Percentiles rank a stretch among this genome's conserved stretches.
phyloP scores from a whole-genome alignment of 2,888 invertebrate species.

The Ptilodon capucinus region DNA sequence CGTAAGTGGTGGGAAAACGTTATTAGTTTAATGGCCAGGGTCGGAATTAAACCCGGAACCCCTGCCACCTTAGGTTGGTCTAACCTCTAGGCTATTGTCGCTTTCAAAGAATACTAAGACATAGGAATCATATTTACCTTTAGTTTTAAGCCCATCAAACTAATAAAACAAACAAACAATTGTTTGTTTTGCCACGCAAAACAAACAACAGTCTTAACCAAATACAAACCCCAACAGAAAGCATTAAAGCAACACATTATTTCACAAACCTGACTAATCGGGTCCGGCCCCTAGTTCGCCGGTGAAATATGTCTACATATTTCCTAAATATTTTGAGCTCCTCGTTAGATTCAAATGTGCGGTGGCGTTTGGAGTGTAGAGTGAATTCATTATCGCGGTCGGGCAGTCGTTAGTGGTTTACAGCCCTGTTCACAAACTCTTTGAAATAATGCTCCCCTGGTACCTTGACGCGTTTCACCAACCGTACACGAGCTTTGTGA shows the following conservation, averaged over 20 bases:
- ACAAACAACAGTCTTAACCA: background rate
- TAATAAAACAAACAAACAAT: too few species aligned
- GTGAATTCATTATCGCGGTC: slow-evolving; percentile 75
- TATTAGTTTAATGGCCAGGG: too few species aligned
- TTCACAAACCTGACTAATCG: slow-evolving; percentile 19
- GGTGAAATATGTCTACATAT: slow-evolving; percentile 27
- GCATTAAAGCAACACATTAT: background rate
- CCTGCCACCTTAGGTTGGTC: too few species aligned
- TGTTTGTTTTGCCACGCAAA: too few species aligned
- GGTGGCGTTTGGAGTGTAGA: slow-evolving; percentile 59
- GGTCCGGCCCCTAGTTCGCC: slow-evolving; percentile 16
- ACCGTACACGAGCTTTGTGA: slow-evolving; percentile 33
- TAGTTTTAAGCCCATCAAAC: too few species aligned
- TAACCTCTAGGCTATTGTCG: too few species aligned
- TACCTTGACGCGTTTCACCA: slow-evolving; percentile 42
- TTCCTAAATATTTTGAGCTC: slow-evolving; percentile 42
- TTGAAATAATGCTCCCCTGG: slow-evolving; percentile 71
- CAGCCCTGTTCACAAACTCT: slow-evolving; percentile 70
- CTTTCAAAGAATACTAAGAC: too few species aligned
- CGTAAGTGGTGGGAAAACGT: too few species aligned
- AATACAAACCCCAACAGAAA: background rate
- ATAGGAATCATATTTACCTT: too few species aligned
- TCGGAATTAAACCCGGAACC: too few species aligned
- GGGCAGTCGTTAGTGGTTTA: slow-evolving; percentile 76
- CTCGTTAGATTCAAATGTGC: slow-evolving; percentile 55